Evolutionary conservation across 2,888 invertebrate species (phyloP).

Genomic region (Periphyllus acericola): DNA sequence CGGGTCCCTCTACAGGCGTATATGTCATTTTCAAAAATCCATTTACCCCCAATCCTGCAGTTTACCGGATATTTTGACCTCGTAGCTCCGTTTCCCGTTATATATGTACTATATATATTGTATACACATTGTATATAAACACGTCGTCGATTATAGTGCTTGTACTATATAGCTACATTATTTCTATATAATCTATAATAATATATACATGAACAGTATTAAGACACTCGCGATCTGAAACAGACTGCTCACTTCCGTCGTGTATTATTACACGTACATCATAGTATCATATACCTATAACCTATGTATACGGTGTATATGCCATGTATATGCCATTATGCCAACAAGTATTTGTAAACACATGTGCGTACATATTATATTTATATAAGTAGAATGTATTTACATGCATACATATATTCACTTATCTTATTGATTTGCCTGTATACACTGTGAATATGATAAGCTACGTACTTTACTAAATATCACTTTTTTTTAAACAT

Average conservation of each 20-base stretch:
- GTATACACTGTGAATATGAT: neutral
- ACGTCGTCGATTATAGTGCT: neutral
- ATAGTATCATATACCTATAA: too few relatives aligned
- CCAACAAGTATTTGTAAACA: neutral
- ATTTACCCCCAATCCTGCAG: neutral
- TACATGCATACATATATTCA: too few relatives aligned
- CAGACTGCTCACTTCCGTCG: neutral
- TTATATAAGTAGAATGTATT: neutral
- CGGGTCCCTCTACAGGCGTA: neutral
- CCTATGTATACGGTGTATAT: neutral
- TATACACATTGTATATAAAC: neutral
- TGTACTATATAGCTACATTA: neutral
- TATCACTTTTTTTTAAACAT: too few relatives aligned
- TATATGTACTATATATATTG: neutral
- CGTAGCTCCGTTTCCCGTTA: constrained; percentile 29
- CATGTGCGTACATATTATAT: neutral
- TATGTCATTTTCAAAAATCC: neutral
- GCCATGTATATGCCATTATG: neutral
- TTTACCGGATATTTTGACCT: constrained; percentile 53
- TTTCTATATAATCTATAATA: too few relatives aligned
- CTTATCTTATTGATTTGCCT: neutral
- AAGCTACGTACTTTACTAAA: neutral
- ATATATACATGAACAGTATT: constrained; percentile 26
- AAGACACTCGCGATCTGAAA: constrained; percentile 15
- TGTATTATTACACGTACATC: neutral